Evolutionary conservation across 2,888 invertebrate species (phyloP).

Genomic region (Cybosia mesomella): DNA sequence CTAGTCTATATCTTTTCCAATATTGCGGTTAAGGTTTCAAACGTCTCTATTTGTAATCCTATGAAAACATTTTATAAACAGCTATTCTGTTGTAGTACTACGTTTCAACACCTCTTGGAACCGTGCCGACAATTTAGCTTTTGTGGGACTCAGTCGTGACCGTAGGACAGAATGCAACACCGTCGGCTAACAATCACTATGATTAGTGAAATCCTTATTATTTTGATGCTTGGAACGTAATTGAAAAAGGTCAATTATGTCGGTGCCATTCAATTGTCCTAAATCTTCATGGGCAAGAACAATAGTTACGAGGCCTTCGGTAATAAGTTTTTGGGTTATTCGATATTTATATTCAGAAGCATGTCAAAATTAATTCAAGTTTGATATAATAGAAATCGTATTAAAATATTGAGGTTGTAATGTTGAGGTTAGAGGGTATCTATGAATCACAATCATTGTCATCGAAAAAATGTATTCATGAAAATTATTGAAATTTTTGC

Average conservation of each 20-base stretch:
- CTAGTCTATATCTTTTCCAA: neutral
- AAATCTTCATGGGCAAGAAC: constrained; percentile 68
- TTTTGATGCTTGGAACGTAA: constrained; percentile 66
- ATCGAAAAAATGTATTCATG: no score
- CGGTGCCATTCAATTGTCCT: constrained; percentile 75
- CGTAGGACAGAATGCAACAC: constrained; percentile 63
- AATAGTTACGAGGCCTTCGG: constrained; percentile 65
- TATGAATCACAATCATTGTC: neutral
- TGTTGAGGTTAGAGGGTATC: no score
- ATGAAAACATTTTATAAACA: constrained; percentile 31
- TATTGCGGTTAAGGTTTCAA: constrained; percentile 9
- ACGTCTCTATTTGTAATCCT: constrained; percentile 11
- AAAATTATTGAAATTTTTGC: no score
- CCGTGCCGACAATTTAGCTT: constrained; percentile 49
- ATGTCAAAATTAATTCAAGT: neutral
- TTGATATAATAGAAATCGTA: neutral
- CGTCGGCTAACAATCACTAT: constrained; percentile 63
- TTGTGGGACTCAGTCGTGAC: constrained; percentile 69
- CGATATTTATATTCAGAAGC: constrained; percentile 18
- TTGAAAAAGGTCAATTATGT: constrained; percentile 76
- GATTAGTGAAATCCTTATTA: constrained; percentile 75
- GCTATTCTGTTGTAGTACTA: constrained; percentile 47
- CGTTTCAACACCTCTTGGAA: constrained; percentile 60
- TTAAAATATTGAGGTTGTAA: no score
- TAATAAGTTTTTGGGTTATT: constrained; percentile 35